Evolutionary conservation across 2,113 vertebrate genomes (phyloP).

Genomic region (Calonectris borealis): DNA sequence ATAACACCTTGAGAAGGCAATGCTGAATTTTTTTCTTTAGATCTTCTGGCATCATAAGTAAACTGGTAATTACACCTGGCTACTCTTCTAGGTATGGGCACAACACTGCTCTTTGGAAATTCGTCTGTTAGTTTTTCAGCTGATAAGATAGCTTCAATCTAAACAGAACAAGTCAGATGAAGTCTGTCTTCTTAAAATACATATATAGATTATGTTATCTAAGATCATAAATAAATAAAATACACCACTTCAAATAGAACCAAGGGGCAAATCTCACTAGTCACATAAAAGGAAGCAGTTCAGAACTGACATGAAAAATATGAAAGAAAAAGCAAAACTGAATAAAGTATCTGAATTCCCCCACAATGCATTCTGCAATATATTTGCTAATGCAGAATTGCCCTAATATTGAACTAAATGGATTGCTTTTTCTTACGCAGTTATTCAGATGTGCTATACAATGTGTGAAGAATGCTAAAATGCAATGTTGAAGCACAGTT

Average conservation of each 20-base stretch:
- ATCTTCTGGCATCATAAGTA: neutral
- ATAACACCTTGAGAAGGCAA: neutral
- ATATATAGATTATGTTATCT: neutral
- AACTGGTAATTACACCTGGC: neutral
- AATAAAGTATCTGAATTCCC: neutral
- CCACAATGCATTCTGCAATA: fast-evolving
- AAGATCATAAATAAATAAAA: neutral
- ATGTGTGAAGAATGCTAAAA: neutral
- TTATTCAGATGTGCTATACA: neutral
- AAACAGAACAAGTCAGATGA: neutral
- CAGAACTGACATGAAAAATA: neutral
- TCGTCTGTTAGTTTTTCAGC: neutral
- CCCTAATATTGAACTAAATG: neutral
- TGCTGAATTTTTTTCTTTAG: neutral
- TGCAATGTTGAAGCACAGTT: fast-evolving
- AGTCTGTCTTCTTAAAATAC: neutral
- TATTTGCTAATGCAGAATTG: neutral
- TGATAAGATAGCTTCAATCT: neutral
- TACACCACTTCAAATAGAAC: neutral
- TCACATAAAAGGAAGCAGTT: neutral
- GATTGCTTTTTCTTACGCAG: neutral
- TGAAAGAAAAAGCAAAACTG: neutral
- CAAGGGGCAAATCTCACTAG: neutral
- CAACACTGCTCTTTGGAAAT: neutral
- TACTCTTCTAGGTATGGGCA: neutral